Percentiles rank a stretch among this genome's conserved stretches.
Conservation (phyloP, 2,888 invertebrate genomes). For the Alentia gelatinosa region DNA sequence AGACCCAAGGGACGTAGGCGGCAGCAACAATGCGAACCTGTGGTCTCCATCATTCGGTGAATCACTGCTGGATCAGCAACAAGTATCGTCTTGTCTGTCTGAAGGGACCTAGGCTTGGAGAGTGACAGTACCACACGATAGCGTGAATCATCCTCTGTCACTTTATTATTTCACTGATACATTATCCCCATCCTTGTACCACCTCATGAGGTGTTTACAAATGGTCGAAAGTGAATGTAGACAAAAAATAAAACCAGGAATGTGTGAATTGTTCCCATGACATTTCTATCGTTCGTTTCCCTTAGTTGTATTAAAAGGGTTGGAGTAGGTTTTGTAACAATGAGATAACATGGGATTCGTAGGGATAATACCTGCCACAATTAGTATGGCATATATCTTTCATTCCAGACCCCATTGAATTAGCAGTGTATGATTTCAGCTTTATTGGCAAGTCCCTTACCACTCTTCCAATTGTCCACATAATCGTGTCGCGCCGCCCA, state of each 20-base stretch:
- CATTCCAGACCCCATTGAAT: neutral
- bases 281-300: no score
- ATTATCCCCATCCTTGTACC: neutral
- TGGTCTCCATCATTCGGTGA: neutral
- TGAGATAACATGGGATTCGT: neutral
- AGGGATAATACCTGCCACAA: neutral
- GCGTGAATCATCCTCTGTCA: no score
- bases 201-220: neutral
- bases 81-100: neutral
- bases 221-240: neutral
- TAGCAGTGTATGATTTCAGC: neutral
- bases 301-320: no score
- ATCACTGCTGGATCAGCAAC: slow-evolving; percentile 1
- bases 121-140: no score
- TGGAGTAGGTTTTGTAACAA: no score
- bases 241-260: neutral
- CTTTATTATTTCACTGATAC: neutral
- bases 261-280: no score
- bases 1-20: neutral
- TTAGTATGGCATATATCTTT: neutral
- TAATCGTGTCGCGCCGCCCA: no score
- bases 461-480: neutral
- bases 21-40: neutral
- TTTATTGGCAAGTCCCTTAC: neutral
- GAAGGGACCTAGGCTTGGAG: neutral